Base-by-base conservation (phyloP, 2,113 vertebrate genomes). In the Capricornis sumatraensis region DNA sequence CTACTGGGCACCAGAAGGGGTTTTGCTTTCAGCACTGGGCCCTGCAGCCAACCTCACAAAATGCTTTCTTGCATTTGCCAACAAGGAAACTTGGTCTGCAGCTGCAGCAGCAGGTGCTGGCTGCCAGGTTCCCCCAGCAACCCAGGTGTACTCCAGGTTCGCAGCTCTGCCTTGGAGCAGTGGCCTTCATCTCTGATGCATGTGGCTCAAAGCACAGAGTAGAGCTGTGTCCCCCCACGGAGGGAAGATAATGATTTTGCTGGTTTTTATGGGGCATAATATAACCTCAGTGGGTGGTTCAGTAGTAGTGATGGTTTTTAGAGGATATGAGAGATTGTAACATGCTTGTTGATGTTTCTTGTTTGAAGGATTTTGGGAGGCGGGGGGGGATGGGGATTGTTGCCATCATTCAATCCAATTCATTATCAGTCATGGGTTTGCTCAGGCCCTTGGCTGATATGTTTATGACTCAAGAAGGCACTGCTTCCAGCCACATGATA, bases 61-160 rank as follows among this genome's bases (percentile, higher is more conserved):
- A 94, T 76, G 90, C 85, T 97, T 97, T 97, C 85, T 87, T 83
- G 90, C 62, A 79, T 92, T 94, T 97, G 97, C 98, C 98, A 98
- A 90, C 13, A 55, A 95, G 89, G 71, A 96, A 89, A 67, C 96
- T 95, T 9, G 0, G 74, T 96, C 90, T 94, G 97, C 97, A 98
- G 97, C 96, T 97, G 97, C 96, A 98, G 94, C 96, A 43, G 87
- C 97, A 97, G 96, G 97, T 98, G 88, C 81, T 40, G 83, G 74
- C 88, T 97, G 97, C 96, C 97, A 98, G 98, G 94, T 97, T 97
- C 94, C 96, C 98, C 60, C 55, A 95, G 98, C 97, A 98, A 96
- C 88, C 15, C 96, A 98, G 98, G 97, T 98, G 96, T 97, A 13
- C 17, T 92, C 92, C 94, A 98, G 98, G 96, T 98, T 96, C 95